Percentiles rank a stretch among this genome's conserved stretches.
phyloP scores from a whole-genome alignment of 2,113 vertebrate species.

The Marmota monax region DNA sequence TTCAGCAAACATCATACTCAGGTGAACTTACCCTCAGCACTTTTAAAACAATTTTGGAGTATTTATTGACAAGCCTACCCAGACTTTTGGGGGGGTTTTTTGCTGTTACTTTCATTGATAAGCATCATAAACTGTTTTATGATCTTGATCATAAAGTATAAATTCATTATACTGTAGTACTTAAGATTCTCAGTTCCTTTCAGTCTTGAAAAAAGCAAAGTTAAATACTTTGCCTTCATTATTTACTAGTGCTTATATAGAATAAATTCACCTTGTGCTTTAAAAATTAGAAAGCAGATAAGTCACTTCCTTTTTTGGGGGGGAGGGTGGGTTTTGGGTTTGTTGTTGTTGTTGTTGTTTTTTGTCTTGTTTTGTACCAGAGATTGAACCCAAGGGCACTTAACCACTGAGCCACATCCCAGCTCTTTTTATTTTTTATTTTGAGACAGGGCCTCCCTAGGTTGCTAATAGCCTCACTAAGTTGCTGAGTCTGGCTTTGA shows the following conservation, averaged over 20 bases:
- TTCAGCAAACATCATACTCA: conserved; percentile 6
- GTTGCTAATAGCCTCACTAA: too few relatives aligned
- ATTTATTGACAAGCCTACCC: not conserved
- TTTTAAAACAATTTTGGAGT: conserved; percentile 37
- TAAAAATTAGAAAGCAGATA: conserved; percentile 48
- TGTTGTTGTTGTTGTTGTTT: too few relatives aligned
- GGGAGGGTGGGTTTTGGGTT: too few relatives aligned
- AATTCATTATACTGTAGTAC: not conserved
- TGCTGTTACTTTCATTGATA: conserved; percentile 10
- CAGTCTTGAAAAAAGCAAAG: conserved; percentile 38
- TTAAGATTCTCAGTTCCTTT: conserved; percentile 13
- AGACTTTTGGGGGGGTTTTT: not conserved
- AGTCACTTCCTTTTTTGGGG: not conserved
- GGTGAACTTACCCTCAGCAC: not conserved
- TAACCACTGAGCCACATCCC: too few relatives aligned
- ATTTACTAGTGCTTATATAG: not conserved
- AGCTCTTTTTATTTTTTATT: too few relatives aligned
- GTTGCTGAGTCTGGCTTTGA: too few relatives aligned
- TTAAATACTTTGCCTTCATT: conserved; percentile 38
- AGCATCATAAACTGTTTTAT: conserved; percentile 34
- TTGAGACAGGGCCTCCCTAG: too few relatives aligned
- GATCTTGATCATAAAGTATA: not conserved
- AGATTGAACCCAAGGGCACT: too few relatives aligned
- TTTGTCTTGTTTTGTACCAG: too few relatives aligned
- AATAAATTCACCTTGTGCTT: conserved; percentile 14